Base-by-base conservation (phyloP, 2,888 invertebrate species). In the Cotesia congregata region DNA sequence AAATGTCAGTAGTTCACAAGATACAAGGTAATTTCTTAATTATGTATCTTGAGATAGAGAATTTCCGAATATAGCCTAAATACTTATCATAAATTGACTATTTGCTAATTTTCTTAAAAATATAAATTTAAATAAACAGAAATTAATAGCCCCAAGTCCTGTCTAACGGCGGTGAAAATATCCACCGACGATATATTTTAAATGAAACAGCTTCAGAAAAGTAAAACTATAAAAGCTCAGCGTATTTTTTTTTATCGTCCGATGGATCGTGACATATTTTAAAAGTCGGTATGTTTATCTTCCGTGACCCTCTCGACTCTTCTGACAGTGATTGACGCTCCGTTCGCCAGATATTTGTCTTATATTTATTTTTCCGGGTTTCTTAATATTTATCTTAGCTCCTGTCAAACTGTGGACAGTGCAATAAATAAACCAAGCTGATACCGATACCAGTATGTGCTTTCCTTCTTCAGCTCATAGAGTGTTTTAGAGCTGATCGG, bases 361-460 rank as follows among this genome's bases (percentile, higher is more conserved):
- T 50, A 50, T 50, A 50, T 50, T 50, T 50, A 50, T 50, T 50
- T 50, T 50, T 50, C 50, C 50, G 9, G 50, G 50, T 50, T 50
- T 50, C 50, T 50, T 50, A 50, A 50, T 50, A 50, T 50, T 50
- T 50, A 50, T 50, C 50, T 50, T 50, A 50, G 50, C 50, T 50
- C 50, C 50, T 50, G 50, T 50, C 50, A 50, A 50, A 50, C 50
- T 50, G 50, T 50, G 50, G 50, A 50, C 50, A 50, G 50, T 50
- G 9, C 50, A 50, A 50, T 50, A 50, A 50, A 50, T 50, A 50
- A 50, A 12, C 9, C 50, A 12, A 7, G 12, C 50, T 50, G 50
- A 50, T 50, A 50, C 50, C 50, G 12, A 30, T 30, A 30, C 30
- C 30, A 50, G 50, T 50, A 12, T 50, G 50, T 50, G 50, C 12